phyloP scores from a whole-genome alignment of 2,888 invertebrate species.

The Tanytarsus gracilentus region DNA sequence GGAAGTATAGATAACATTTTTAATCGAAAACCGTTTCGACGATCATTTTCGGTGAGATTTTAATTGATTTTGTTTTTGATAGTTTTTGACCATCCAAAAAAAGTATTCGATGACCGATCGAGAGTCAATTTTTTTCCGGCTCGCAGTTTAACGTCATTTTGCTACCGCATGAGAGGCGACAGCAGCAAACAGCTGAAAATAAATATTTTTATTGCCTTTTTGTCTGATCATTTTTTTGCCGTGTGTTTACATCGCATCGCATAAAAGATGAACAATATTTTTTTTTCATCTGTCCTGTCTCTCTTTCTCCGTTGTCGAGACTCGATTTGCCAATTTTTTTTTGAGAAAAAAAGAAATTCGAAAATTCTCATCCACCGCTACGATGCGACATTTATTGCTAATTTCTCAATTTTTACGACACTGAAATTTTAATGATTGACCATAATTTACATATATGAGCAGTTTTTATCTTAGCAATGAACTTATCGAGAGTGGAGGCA shows the following conservation, averaged over 20 bases:
- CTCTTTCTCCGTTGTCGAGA: no score
- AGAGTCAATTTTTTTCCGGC: background rate
- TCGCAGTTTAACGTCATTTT: background rate
- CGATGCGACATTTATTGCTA: background rate
- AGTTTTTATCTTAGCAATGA: background rate
- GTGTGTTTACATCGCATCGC: background rate
- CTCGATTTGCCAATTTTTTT: background rate
- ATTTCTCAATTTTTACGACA: background rate
- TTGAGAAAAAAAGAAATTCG: background rate
- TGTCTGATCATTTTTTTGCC: background rate
- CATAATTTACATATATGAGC: background rate
- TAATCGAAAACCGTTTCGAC: background rate
- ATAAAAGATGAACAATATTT: background rate
- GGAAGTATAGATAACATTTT: background rate
- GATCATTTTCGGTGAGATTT: background rate
- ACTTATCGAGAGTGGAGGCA: no score
- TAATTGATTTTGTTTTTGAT: background rate
- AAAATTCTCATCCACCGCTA: background rate
- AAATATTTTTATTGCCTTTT: constrained; percentile 19
- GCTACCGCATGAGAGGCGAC: constrained; percentile 4
- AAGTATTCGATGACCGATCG: background rate
- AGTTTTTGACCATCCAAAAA: background rate
- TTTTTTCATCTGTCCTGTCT: background rate
- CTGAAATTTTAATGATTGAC: background rate
- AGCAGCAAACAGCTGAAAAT: constrained; percentile 24